phyloP scores from a whole-genome alignment of 2,113 vertebrate species.

The Cynopterus brachyotis region DNA sequence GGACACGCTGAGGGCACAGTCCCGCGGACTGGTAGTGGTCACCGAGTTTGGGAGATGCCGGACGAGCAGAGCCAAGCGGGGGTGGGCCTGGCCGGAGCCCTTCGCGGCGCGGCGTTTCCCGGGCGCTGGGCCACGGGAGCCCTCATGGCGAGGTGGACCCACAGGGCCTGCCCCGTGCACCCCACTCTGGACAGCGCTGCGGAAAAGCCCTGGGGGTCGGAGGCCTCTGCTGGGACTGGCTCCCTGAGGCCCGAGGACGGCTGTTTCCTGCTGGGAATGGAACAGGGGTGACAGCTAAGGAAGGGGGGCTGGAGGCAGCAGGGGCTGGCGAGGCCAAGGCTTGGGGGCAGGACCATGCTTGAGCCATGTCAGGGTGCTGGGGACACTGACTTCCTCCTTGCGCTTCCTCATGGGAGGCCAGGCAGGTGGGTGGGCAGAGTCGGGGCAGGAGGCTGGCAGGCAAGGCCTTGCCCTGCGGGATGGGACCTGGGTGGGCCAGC shows the following conservation, averaged over 20 bases:
- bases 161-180: neutral
- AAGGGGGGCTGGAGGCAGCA: neutral
- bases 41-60: neutral
- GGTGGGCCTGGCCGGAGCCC: neutral
- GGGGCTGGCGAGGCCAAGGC: neutral
- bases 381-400: neutral
- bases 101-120: neutral
- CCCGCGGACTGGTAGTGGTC: neutral
- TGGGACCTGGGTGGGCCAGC: conserved; percentile 40
- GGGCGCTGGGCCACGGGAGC: neutral
- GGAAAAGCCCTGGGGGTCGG: neutral
- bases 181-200: neutral
- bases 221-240: neutral
- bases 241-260: neutral
- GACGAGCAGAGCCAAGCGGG: neutral
- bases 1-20: neutral
- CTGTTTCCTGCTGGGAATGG: neutral
- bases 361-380: neutral
- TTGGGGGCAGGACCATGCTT: neutral
- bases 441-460: neutral
- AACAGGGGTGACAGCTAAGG: neutral
- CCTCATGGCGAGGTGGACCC: neutral
- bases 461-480: neutral
- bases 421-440: neutral
- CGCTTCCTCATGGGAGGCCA: neutral